Evolutionary conservation across 1,140 invertebrate species (phyloP), one percentile per base, ranked within the genome.

Genomic region (Macrotrachela quadricornifera): DNA sequence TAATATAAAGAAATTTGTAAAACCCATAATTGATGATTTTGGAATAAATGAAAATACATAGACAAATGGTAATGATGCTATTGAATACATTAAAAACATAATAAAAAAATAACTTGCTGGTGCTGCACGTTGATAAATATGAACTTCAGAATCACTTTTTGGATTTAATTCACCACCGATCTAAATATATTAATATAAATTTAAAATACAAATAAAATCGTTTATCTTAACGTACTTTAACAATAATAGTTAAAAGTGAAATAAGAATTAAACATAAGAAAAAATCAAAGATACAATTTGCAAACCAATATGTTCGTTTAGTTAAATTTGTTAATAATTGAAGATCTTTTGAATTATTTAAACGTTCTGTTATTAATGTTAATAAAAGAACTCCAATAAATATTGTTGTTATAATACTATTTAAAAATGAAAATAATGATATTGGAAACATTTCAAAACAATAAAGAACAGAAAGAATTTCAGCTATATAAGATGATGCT

Each of bases 231-330:
- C 21, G 8, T 30, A 30, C 21, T 8, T 8, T 30, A 30, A 30
- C 21, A 30, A 30, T 30, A 2, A 30, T 8, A 30, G 21, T 30
- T 30, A 30, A 30, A 8, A 8, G 21, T n/a, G 11, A 36, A 41
- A 48, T 48, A 30, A 43, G 38, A 21, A 53, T 40, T 10, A 40
- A 6, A 16, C 39, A 53, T 10, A 53, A 11, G 8, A 43, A 16
- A 36, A 47, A 41, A 40, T 53, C 51, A 40, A 53, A 53, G 13
- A 53, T 11, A n/a, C n/a, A 48, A 48, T 53, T 53, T 21, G 51
- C 40, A 10, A 53, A n/a, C 51, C 44, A 53, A 43, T 53, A 53
- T 10, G 17, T 37, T n/a, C 15, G 30, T 13, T 53, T 46, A 16
- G 42, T 44, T 10, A 44, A 46, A 14, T 44, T 44, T 10, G 51